phyloP scores from a whole-genome alignment of 2,888 invertebrate species.

The Cantharis rufa region DNA sequence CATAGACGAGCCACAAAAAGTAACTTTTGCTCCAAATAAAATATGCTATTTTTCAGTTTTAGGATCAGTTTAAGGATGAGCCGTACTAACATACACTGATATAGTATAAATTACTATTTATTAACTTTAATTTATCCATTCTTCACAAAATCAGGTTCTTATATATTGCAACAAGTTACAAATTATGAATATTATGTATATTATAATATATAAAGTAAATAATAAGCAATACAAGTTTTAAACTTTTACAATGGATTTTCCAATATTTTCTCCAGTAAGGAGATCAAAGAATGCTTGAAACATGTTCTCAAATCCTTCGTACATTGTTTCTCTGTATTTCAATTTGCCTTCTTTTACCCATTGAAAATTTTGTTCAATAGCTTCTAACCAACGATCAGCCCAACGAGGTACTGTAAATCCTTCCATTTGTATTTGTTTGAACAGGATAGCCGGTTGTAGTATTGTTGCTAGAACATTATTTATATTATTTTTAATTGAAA shows the following conservation, averaged over 20 bases:
- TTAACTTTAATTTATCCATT: no score
- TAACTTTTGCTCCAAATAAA: no score
- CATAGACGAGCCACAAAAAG: no score
- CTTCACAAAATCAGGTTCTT: no score
- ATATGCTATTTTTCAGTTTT: no score
- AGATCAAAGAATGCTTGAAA: constrained; percentile 70
- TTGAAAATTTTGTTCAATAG: constrained; percentile 62
- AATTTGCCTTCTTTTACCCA: constrained; percentile 70
- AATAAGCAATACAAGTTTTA: background rate
- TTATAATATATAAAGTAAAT: no score
- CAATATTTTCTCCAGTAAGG: constrained; percentile 66
- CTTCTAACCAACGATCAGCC: constrained; percentile 64
- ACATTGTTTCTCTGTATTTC: constrained; percentile 69
- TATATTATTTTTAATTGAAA: background rate
- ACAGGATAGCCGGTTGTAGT: constrained; percentile 61
- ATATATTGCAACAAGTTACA: no score
- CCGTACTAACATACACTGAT: no score
- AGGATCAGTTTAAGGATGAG: no score
- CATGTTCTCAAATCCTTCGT: constrained; percentile 69
- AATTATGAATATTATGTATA: no score
- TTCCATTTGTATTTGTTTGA: constrained; percentile 65
- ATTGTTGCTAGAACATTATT: constrained; percentile 49
- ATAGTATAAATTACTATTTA: no score
- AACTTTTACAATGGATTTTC: constrained; percentile 70
- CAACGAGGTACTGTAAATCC: constrained; percentile 65